phyloP scores from a whole-genome alignment of 1,140 invertebrate genomes.

The Mercenaria mercenaria region DNA sequence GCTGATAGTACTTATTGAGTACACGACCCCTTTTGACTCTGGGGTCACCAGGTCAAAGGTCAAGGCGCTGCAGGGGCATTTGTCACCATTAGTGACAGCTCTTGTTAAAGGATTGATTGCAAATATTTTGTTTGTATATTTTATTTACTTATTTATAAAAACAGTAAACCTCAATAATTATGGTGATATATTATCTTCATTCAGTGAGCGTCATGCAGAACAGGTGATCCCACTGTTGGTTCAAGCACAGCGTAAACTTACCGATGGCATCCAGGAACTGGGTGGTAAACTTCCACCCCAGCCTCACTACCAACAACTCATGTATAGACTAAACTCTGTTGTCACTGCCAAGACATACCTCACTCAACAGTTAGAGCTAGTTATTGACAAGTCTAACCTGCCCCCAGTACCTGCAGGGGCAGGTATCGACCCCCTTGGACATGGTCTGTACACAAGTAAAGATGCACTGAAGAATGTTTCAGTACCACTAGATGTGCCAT shows the following conservation, averaged over 20 bases:
- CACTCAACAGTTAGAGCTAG: slow-evolving; percentile 77
- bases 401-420: slow-evolving; percentile 77
- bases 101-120: too few relatives aligned
- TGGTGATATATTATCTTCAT: too few relatives aligned
- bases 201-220: slow-evolving; percentile 84
- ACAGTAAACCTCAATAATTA: too few relatives aligned
- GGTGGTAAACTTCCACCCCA: slow-evolving; percentile 79
- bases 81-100: too few relatives aligned
- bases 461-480: slow-evolving; percentile 79
- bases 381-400: slow-evolving; percentile 69
- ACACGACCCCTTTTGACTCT: too few relatives aligned
- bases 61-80: too few relatives aligned
- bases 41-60: too few relatives aligned
- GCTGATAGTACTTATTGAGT: too few relatives aligned
- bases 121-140: too few relatives aligned
- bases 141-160: too few relatives aligned
- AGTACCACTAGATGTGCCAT: slow-evolving; percentile 83
- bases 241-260: slow-evolving; percentile 84
- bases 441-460: slow-evolving; percentile 81
- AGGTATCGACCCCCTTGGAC: slow-evolving; percentile 82
- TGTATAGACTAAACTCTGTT: slow-evolving; percentile 74
- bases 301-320: slow-evolving; percentile 78
- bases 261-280: slow-evolving; percentile 71
- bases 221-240: slow-evolving; percentile 83
- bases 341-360: slow-evolving; percentile 82